These are phyloP conservation scores for Penelope pileata DNA, from an alignment of 2,113 vertebrate genomes.

Conservation along the genomic window DNA sequence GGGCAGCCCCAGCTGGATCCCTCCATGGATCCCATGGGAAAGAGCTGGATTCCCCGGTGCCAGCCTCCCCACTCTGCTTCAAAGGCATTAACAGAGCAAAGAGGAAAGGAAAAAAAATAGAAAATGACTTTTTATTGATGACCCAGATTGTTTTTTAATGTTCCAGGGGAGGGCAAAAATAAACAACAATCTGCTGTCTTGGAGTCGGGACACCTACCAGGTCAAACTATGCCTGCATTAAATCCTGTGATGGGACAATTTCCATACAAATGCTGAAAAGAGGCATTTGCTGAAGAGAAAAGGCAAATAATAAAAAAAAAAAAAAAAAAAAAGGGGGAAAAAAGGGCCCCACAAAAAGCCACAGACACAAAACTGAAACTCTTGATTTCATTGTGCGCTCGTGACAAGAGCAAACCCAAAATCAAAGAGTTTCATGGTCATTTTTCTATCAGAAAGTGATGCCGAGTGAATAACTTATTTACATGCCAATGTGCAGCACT, in stretches of 20 bases:
- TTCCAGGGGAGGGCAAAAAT: background rate
- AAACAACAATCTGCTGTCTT: background rate
- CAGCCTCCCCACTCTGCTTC: background rate
- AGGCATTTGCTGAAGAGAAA: conserved; percentile 53
- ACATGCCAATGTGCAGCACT: conserved; percentile 86
- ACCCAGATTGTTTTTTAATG: background rate
- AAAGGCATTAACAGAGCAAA: background rate
- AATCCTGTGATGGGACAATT: conserved; percentile 71
- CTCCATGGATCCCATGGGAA: background rate
- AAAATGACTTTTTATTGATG: background rate
- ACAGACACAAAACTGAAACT: conserved; percentile 79
- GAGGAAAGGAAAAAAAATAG: background rate
- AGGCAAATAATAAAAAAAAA: background rate
- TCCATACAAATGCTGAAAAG: conserved; percentile 81
- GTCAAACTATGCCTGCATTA: background rate
- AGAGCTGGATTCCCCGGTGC: background rate
- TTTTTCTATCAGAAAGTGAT: conserved; percentile 88
- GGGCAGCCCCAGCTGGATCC: background rate
- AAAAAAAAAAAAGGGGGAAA: background rate
- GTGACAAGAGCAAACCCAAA: conserved; percentile 80
- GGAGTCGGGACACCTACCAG: conserved; percentile 16
- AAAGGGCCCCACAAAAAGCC: background rate
- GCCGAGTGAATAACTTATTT: conserved; percentile 92
- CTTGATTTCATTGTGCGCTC: conserved; percentile 87
- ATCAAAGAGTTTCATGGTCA: conserved; percentile 91